phyloP scores from a whole-genome alignment of 1,140 invertebrate species.

The Euschistus heros region DNA sequence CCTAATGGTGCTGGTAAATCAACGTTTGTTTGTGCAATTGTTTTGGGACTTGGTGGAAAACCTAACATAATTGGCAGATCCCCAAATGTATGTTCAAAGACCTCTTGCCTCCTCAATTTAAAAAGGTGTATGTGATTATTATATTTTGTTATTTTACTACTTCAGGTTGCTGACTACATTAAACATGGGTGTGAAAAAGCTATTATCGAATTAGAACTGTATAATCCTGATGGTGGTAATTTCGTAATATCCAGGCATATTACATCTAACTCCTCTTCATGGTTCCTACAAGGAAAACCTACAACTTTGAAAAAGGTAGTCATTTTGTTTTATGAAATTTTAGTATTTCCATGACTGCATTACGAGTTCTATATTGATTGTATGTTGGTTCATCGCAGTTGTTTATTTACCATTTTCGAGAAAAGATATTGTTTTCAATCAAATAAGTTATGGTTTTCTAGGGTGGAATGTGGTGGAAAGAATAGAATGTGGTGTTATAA shows the following conservation, averaged over 20 bases:
- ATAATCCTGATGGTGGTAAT: constrained; percentile 36
- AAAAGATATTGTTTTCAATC: too few relatives aligned
- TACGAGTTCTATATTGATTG: too few relatives aligned
- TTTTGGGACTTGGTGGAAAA: constrained; percentile 75
- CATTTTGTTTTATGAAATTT: too few relatives aligned
- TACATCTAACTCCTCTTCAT: constrained; percentile 43
- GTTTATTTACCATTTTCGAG: too few relatives aligned
- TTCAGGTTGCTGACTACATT: constrained; percentile 54
- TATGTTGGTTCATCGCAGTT: too few relatives aligned
- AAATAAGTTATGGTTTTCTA: too few relatives aligned
- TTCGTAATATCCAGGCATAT: constrained; percentile 37
- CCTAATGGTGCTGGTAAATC: constrained; percentile 98
- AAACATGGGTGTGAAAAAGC: constrained; percentile 60
- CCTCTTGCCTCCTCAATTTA: background rate
- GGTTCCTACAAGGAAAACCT: constrained; percentile 53
- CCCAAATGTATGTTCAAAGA: constrained; percentile 40
- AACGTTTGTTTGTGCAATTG: constrained; percentile 86
- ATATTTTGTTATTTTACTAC: constrained; percentile 6
- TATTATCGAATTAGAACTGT: constrained; percentile 69
- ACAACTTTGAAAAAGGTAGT: constrained; percentile 44
- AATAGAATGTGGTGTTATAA: too few relatives aligned
- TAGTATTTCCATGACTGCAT: too few relatives aligned
- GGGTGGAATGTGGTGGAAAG: too few relatives aligned
- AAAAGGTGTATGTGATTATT: background rate
- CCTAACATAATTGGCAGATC: constrained; percentile 61